Conservation (phyloP, 2,113 vertebrate genomes). For the Sula dactylatra region DNA sequence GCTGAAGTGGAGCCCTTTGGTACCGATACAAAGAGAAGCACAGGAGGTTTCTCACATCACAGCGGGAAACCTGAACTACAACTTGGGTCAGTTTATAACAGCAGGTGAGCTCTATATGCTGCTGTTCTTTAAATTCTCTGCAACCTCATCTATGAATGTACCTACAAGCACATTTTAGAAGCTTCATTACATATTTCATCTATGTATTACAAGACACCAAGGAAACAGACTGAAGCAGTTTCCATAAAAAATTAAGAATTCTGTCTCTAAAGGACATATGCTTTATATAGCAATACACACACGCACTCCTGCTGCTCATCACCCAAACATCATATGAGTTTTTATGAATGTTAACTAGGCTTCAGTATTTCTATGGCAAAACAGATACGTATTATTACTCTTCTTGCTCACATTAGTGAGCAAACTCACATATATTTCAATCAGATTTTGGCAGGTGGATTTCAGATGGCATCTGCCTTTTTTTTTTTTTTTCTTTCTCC, state of each 20-base stretch:
- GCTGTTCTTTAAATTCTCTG: not conserved
- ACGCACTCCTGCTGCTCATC: not conserved
- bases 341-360: not conserved
- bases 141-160: not conserved
- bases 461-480: not conserved
- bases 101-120: not conserved
- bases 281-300: constrained; percentile 12
- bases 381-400: not conserved
- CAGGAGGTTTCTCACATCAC: not conserved
- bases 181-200: not conserved
- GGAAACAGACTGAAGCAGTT: constrained; percentile 30
- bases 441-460: not conserved
- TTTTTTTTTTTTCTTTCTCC: not conserved
- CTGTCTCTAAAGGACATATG: not conserved
- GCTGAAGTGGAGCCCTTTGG: not conserved
- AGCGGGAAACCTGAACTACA: not conserved
- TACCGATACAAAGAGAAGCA: not conserved
- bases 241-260: constrained; percentile 15
- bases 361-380: not conserved
- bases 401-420: not conserved
- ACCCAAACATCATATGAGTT: not conserved
- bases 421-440: not conserved
- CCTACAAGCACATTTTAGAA: not conserved
- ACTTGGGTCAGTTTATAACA: not conserved
- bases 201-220: not conserved